phyloP scores from a whole-genome alignment of 2,113 vertebrate species.

The Crotalus viridis region DNA sequence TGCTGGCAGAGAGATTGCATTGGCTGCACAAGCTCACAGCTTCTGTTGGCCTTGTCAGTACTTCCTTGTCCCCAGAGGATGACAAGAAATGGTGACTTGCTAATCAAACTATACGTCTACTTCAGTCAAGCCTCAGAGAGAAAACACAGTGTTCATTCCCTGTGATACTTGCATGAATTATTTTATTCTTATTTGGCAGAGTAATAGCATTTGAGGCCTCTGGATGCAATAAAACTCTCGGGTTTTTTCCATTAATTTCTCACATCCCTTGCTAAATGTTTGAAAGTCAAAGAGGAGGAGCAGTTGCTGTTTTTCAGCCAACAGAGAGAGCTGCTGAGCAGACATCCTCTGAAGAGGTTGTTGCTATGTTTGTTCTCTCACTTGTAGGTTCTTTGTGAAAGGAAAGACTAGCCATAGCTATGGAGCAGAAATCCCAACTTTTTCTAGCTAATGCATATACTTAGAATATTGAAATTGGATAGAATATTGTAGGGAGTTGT shows the following conservation, averaged over 20 bases:
- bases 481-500: neutral
- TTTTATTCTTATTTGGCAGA: conserved; percentile 1
- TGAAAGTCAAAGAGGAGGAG: neutral
- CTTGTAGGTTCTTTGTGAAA: neutral
- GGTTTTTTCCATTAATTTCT: neutral
- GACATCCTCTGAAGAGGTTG: neutral
- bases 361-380: neutral
- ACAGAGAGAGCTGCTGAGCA: neutral
- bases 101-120: neutral
- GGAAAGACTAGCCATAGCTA: neutral
- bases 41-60: neutral
- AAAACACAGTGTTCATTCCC: neutral
- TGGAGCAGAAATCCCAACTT: neutral
- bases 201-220: conserved; percentile 11
- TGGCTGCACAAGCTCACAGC: neutral
- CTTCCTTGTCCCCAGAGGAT: neutral
- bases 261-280: neutral
- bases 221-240: neutral
- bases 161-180: neutral
- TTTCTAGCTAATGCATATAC: neutral
- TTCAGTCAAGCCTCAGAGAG: neutral
- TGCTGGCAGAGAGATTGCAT: neutral
- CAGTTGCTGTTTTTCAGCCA: neutral
- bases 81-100: neutral
- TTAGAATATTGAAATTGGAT: neutral